phyloP scores from a whole-genome alignment of 1,140 invertebrate genomes.

The Drosophila yakuba region DNA sequence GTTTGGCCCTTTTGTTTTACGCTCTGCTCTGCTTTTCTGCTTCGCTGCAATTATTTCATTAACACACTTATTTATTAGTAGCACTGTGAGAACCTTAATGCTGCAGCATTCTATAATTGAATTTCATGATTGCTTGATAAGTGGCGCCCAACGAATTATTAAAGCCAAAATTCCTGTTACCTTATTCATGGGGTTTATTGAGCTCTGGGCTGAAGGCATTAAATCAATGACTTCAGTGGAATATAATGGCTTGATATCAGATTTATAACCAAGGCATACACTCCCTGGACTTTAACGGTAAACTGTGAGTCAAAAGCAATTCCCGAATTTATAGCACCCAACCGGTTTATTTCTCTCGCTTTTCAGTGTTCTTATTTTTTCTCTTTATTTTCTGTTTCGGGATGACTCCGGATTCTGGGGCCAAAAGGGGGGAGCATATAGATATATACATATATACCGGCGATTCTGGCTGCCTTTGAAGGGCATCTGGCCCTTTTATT shows the following conservation, averaged over 20 bases:
- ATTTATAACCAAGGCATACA: conserved; percentile 53
- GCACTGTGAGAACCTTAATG: too few relatives aligned
- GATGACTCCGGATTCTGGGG: conserved; percentile 3
- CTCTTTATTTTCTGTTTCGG: not conserved
- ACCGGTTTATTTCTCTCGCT: conserved; percentile 47
- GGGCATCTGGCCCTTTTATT: conserved; percentile 51
- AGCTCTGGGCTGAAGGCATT: conserved; percentile 22
- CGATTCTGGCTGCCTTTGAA: conserved; percentile 43
- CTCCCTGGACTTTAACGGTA: conserved; percentile 66
- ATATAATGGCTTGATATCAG: conserved; percentile 51
- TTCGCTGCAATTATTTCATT: conserved; percentile 3
- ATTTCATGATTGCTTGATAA: not conserved
- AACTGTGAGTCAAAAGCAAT: conserved; percentile 63
- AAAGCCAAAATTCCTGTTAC: conserved; percentile 17
- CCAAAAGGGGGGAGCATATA: conserved; percentile 15
- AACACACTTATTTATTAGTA: too few relatives aligned
- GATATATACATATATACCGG: conserved; percentile 10
- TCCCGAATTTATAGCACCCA: conserved; percentile 59
- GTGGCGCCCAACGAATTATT: conserved; percentile 9
- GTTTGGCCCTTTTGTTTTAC: conserved; percentile 12
- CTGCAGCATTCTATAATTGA: not conserved
- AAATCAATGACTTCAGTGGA: conserved; percentile 46
- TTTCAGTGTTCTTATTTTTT: not conserved
- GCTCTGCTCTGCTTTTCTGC: conserved; percentile 3
- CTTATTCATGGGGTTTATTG: conserved; percentile 29